These are phyloP conservation scores for Todus mexicanus DNA, from an alignment of 2,797 vertebrate genomes.

Conservation along the genomic window DNA sequence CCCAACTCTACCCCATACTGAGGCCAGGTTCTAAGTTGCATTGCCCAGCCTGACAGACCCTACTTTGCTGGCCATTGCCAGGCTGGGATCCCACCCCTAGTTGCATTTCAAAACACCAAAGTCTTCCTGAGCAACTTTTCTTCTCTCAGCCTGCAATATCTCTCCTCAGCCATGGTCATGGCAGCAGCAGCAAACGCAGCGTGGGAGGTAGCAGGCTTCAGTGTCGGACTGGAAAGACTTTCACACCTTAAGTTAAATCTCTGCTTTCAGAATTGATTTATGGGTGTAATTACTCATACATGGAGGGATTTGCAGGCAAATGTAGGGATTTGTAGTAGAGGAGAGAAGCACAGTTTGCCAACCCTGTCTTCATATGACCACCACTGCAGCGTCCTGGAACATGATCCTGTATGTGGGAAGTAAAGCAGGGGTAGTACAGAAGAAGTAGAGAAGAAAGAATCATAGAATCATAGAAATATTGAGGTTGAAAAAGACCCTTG, in stretches of 20 bases:
- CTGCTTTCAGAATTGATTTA: neutral
- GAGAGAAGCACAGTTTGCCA: neutral
- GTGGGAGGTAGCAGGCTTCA: neutral
- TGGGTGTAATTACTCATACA: neutral
- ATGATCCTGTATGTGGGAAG: neutral
- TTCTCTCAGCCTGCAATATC: neutral
- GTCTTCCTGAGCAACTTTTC: neutral
- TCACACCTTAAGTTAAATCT: neutral
- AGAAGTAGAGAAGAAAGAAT: too few relatives aligned
- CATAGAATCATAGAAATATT: too few relatives aligned
- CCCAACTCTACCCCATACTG: fast-evolving
- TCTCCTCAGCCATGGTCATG: neutral
- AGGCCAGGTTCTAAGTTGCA: neutral
- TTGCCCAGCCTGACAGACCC: neutral
- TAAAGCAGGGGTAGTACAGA: too few relatives aligned
- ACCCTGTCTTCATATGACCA: neutral
- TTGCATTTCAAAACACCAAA: neutral
- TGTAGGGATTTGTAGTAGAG: neutral
- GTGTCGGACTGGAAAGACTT: neutral
- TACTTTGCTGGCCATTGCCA: neutral
- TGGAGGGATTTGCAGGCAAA: neutral
- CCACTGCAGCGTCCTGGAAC: neutral
- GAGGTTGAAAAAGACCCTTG: too few relatives aligned
- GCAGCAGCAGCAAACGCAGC: neutral
- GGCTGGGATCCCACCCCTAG: neutral